Base-by-base conservation (phyloP, 2,888 invertebrate genomes). In the Polymixis lichenea region DNA sequence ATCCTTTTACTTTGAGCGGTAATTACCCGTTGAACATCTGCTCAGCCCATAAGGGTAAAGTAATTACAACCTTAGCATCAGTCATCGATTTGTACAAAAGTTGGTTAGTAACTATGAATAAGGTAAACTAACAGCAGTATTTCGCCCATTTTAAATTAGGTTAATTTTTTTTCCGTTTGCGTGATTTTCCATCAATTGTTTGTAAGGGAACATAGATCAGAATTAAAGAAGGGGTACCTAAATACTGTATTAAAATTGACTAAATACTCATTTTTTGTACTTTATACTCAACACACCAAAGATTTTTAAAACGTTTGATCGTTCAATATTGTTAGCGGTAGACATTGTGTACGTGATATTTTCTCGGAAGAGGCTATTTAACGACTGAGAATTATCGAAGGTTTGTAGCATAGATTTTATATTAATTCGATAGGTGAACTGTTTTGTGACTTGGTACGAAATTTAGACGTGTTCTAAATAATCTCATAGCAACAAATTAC, bases 351-450 rank as follows among this genome's bases (percentile, higher is more conserved):
- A 74, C 81, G 87, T 86, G 86, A 86, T 86, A 87, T 80, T 75
- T 78, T 83, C 75, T 84, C 82, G 78, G 75, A 85, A 77, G 89
- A 89, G 87, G 85, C 87, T 88, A 85, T 80, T 79, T 82, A 82
- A 81, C 71, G 88, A 87, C 88, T 86, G 87, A 87, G 66, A 64
- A 65, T 66, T 75, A 75, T 77, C 53, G 62, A 75, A 65, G n/a
- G 68, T 51, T 67, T 75, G 51, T 49, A 74, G 71, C 72, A 56
- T 58, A 46, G 68, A 71, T n/a, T 60, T 62, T 61, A 53, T 72
- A 81, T 81, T 77, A 58, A 77, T 58, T 28, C 68, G 68, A 72
- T 66, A 81, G 55, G 25, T 74, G 73, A 55, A 25, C 51, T 22
- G 22, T 56, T 22, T 64, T 51, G 7, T 28, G 19, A 28, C 4